Evolutionary conservation across 2,888 invertebrate genomes (phyloP), one percentile per base, ranked within the genome.

Genomic region (Melanargia galathea): DNA sequence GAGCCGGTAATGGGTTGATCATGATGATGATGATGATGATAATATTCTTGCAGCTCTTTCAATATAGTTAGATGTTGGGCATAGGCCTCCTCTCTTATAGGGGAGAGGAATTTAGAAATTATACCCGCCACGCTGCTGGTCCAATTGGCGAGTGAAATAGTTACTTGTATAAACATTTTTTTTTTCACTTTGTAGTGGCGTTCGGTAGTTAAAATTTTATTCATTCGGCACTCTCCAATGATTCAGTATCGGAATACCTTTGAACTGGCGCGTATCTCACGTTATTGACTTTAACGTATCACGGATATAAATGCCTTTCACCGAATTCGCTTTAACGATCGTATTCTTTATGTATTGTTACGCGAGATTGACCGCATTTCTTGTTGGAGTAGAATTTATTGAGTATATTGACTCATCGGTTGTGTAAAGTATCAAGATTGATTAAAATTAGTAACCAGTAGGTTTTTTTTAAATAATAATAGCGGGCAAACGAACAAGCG

Each of bases 271-370:
- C 20, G 24, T 52, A 54, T 54, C 33, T 43, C 20, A 1, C 16
- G 16, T 30, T 48, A 55, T 48, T 33, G 59, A 60, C 58, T 22
- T 58, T 58, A 58, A 46, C 59, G 63, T 51, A 35, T 59, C 59
- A 40, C 52, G 58, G 57, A 24, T 59, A n/a, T n/a, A n/a, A 63
- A 59, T 48, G 60, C 38, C 59, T 59, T 59, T 63, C 63, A 59
- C 30, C 63, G 54, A 54, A 63, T 59, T 54, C 20, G 60, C 54
- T 63, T 63, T 58, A 58, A 48, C 45, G 58, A 58, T 24, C 45
- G 30, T 18, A 26, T 52, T 26, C 51, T 51, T 52, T 51, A 43
- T 49, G 60, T 45, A 22, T 52, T 43, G 40, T 52, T 52, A 11
- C 26, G 60, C 13, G 40, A 49, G 11, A 6, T 24, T 38, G 48